Evolutionary conservation across 2,113 vertebrate species (phyloP).

Genomic region (Ailuropoda melanoleuca): DNA sequence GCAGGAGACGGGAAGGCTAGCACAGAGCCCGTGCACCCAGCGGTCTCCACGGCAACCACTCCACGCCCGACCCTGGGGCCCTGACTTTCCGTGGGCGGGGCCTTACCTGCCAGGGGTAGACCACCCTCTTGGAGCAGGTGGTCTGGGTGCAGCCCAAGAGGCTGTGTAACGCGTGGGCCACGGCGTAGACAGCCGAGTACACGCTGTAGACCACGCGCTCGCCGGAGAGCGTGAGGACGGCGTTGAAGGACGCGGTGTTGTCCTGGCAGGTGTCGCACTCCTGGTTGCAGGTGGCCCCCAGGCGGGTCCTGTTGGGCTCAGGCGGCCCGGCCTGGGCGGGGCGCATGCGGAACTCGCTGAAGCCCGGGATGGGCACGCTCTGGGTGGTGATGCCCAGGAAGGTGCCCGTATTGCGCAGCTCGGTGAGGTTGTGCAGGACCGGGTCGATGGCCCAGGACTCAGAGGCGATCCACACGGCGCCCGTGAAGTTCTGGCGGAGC

Average conservation of each 20-base stretch:
- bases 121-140: conserved; percentile 71
- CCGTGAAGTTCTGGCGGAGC: conserved; percentile 81
- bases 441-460: conserved; percentile 89
- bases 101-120: conserved; percentile 88
- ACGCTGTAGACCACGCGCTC: conserved; percentile 87
- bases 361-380: conserved; percentile 80
- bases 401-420: conserved; percentile 84
- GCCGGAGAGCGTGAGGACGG: conserved; percentile 61
- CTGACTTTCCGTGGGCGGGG: accelerated
- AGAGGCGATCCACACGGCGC: conserved; percentile 88
- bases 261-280: conserved; percentile 78
- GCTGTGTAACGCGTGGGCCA: conserved; percentile 88
- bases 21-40: accelerated
- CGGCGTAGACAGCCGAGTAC: conserved; percentile 86
- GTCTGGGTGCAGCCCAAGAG: conserved; percentile 82
- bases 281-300: conserved; percentile 82
- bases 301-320: accelerated
- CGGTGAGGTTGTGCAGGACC: conserved; percentile 78
- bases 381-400: conserved; percentile 86
- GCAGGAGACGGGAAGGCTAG: no score
- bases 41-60: background rate
- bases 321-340: accelerated
- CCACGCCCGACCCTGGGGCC: background rate
- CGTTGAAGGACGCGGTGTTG: background rate
- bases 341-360: conserved; percentile 65